Evolutionary conservation across 1,140 invertebrate genomes (phyloP).

Genomic region (Brachionus koreanus): DNA sequence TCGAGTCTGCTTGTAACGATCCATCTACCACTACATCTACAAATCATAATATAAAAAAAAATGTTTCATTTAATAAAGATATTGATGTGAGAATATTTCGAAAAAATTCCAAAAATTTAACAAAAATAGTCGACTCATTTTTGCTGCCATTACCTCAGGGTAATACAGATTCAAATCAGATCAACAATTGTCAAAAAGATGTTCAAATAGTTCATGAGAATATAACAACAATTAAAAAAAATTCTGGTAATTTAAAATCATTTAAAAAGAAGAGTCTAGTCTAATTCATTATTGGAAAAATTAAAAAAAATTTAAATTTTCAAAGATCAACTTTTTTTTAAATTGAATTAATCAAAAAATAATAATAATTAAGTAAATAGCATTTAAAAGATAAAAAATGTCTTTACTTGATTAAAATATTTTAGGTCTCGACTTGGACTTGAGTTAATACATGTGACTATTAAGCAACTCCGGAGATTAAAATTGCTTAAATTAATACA

Average conservation of each 20-base stretch:
- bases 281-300: too few species aligned
- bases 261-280: background rate
- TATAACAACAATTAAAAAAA: background rate
- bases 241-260: background rate
- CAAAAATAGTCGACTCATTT: slow-evolving; percentile 26
- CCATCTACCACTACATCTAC: background rate
- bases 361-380: too few species aligned
- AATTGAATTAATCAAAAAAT: too few species aligned
- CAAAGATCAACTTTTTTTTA: too few species aligned
- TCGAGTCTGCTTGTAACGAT: background rate
- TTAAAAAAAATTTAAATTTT: too few species aligned
- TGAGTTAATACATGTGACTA: too few species aligned
- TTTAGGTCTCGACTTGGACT: too few species aligned
- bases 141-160: slow-evolving; percentile 32
- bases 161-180: background rate
- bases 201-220: background rate
- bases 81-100: slow-evolving; percentile 43
- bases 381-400: too few species aligned
- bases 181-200: background rate
- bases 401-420: too few species aligned
- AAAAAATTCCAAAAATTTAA: slow-evolving; percentile 41
- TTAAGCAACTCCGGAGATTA: too few species aligned
- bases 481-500: too few species aligned
- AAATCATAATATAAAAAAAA: slow-evolving; percentile 1
- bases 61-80: slow-evolving; percentile 40